Evolutionary conservation across 1,140 invertebrate species (phyloP).

Genomic region (Hetaerina americana): DNA sequence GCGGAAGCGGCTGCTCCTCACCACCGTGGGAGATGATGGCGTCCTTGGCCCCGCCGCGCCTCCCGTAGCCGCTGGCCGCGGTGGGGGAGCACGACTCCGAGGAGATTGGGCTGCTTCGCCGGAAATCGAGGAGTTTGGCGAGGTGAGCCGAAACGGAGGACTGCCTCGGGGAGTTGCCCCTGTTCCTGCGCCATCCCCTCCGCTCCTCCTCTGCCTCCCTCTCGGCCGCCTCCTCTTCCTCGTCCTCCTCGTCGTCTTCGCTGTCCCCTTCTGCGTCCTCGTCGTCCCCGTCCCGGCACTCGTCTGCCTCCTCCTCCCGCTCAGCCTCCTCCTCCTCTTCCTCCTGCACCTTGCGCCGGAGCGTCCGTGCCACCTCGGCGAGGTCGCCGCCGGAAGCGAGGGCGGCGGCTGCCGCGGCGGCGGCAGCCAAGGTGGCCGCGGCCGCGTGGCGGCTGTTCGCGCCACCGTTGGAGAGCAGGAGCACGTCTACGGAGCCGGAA

Average conservation of each 20-base stretch:
- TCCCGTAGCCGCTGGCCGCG: background rate
- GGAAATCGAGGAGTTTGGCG: background rate
- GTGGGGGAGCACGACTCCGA: background rate
- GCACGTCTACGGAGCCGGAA: background rate
- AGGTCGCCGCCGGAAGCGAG: background rate
- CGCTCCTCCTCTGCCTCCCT: background rate
- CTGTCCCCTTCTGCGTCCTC: background rate
- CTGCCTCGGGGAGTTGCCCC: background rate
- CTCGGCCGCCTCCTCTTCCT: background rate
- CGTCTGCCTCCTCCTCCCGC: background rate
- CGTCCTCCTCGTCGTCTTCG: background rate
- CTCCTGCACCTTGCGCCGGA: background rate
- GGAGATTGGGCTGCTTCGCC: background rate
- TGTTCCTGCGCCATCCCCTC: background rate
- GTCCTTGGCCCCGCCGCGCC: too few species aligned
- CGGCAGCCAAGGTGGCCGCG: background rate
- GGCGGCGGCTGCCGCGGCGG: background rate
- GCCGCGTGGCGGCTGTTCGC: background rate
- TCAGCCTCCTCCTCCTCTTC: background rate
- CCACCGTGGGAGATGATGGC: background rate
- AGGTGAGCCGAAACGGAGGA: background rate
- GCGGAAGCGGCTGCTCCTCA: background rate
- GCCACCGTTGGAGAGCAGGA: background rate
- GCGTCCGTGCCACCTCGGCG: background rate
- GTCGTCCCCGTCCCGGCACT: background rate